Evolutionary conservation across 1,140 invertebrate species (phyloP).

Genomic region (Drosophila tsacasi): DNA sequence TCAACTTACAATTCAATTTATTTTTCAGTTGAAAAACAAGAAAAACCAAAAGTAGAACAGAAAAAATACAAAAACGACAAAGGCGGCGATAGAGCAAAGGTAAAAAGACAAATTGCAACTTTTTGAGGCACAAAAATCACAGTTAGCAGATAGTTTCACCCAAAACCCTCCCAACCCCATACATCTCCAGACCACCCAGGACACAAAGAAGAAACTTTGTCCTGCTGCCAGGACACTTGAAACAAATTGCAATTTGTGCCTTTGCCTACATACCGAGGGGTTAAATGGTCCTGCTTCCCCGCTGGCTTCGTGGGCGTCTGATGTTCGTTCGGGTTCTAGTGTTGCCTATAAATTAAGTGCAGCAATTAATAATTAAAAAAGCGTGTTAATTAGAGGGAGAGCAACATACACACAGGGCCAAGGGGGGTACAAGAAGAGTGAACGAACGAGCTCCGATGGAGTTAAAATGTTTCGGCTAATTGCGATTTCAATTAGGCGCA

Average conservation of each 20-base stretch:
- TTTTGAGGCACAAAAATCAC: conserved; percentile 69
- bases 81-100: conserved; percentile 33
- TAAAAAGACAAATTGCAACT: conserved; percentile 76
- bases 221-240: conserved; percentile 72
- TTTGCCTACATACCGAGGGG: conserved; percentile 30
- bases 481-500: conserved; percentile 73
- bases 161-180: neutral
- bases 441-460: neutral
- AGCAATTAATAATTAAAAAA: conserved; percentile 80
- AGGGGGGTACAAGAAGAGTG: neutral
- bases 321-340: conserved; percentile 9
- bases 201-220: conserved; percentile 67
- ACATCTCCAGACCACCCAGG: neutral
- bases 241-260: conserved; percentile 78
- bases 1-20: conserved; percentile 69
- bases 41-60: conserved; percentile 27
- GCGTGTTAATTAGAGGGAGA: conserved; percentile 74
- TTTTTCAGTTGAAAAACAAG: conserved; percentile 37
- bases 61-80: conserved; percentile 30
- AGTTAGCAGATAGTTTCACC: conserved; percentile 70
- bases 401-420: conserved; percentile 20
- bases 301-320: neutral
- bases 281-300: conserved; percentile 13
- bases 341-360: conserved; percentile 76
- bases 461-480: conserved; percentile 52